These are phyloP conservation scores for Holothuria leucospilota DNA, from an alignment of 53 echinoderm and acorn worm species.

Conservation along the genomic window DNA sequence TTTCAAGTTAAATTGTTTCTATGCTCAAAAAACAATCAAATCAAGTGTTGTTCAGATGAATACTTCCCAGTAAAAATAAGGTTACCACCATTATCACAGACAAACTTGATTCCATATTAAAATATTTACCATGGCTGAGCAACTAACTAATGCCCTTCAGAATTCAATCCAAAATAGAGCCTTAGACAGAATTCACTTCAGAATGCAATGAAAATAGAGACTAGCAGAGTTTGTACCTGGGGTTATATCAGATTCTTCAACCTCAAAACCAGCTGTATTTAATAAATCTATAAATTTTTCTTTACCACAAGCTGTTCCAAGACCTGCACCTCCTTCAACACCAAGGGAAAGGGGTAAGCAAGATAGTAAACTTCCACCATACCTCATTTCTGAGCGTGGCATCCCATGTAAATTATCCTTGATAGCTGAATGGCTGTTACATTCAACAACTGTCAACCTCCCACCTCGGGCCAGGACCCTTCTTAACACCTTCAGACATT, in stretches of 20 bases:
- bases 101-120: no score
- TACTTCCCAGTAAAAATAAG: no score
- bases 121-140: no score
- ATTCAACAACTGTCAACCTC: neutral
- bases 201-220: neutral
- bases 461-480: neutral
- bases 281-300: conserved; percentile 71
- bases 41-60: no score
- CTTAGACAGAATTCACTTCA: neutral
- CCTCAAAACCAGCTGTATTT: conserved; percentile 53
- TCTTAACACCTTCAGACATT: neutral
- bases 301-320: conserved; percentile 82
- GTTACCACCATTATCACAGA: no score
- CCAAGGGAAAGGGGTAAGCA: conserved; percentile 81
- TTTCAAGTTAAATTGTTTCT: no score
- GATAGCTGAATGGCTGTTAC: neutral
- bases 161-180: no score
- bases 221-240: neutral
- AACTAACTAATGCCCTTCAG: no score
- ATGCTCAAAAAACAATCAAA: no score
- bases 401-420: neutral
- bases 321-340: conserved; percentile 59
- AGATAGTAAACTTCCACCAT: conserved; percentile 65
- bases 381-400: neutral
- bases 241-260: conserved; percentile 22